Base-by-base conservation (phyloP, 1,140 invertebrate species). In the Trichonephila inaurata region DNA sequence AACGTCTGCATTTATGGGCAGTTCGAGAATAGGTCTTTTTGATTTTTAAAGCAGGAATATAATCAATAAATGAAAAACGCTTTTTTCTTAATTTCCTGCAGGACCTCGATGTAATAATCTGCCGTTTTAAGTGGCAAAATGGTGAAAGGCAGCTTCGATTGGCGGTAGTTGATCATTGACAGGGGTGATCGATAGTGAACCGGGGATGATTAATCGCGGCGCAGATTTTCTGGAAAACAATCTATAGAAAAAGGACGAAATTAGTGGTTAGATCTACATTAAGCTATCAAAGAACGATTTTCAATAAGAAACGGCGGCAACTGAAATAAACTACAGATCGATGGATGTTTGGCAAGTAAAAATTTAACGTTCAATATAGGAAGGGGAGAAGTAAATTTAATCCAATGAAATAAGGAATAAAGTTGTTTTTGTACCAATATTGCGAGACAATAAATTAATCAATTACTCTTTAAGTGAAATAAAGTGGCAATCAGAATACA, bases 181-280 rank as follows among this genome's bases (percentile, higher is more conserved):
- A 60, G 82, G 44, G 21, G 40, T 83, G 82, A 83, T 83, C 82
- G 82, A 83, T 83, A 33, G 82, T 58, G 51, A 19, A 58, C 19
- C n/a, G 51, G 82, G 7, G 51, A 83, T 83, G 82, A 83, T 83
- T 83, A 83, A 83, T 83, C 82, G 21, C 82, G 8, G 19, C 19
- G 82, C 44, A 58, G 82, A 60, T 83, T 83, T 83, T 83, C 82
- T 58, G 82, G 51, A 60, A 60, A 58, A 83, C 82, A 83, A 83
- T 83, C 82, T 51, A 60, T 28, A n/a, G 82, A 60, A 83, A 83
- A 83, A 83, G 82, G 44, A 12, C 44, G n/a, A 83, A 83, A 83
- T 83, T 60, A 83, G 51, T 58, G 82, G 82, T 83, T 83, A 83
- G 44, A 83, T 83, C 82, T 83, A 83, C 82, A 83, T 83, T 83